Base-by-base conservation (phyloP, 2,888 invertebrate species). In the Dioctria rufipes region DNA sequence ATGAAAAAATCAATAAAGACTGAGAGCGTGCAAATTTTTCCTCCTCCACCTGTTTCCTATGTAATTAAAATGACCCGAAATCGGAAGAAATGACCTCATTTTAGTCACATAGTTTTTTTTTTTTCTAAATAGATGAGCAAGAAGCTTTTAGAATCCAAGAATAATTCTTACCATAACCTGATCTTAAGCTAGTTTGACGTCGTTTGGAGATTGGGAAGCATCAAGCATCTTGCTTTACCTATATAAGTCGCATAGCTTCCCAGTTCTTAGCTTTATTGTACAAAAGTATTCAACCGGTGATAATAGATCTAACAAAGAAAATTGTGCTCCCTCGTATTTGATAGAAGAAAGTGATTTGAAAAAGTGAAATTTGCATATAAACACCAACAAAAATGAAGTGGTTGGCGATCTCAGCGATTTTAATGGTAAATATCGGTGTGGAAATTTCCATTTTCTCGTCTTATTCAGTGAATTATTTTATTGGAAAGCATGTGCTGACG, bases 371-470 rank as follows among this genome's bases (percentile, higher is more conserved):
- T 61, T 37, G 37, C 61, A 54, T 54, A 54, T 54, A 11, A n/a
- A 54, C 11, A 25, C 25, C 25, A 25, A 51, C 39, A 49, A 82
- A 75, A 80, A 82, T 82, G 82, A 82, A 82, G 65, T 80, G 79
- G 42, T 49, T 82, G 58, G 71, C 61, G 51, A 39, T 78, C 9
- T 58, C 78, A 80, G 65, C 82, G 39, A 65, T 82, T 60, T 81
- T 82, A 46, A 81, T 81, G 82, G 82, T 82, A 82, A 82, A 77
- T 80, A 65, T 37, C 73, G 60, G 58, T 58, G 4, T 11, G 11
- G 11, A 54, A 25, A 25, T 25, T 25, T 25, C 25, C 25, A 25
- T 25, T 25, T 25, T 25, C 25, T 6, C 54, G 8, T 54, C n/a
- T 54, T 54, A 54, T 54, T 54, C n/a, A 54, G 9, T 54, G 8